A percentile compares a stretch with the other conserved stretches of the same genome.
Conservation (phyloP, 2,113 vertebrate species). For the Ptyas mucosa region DNA sequence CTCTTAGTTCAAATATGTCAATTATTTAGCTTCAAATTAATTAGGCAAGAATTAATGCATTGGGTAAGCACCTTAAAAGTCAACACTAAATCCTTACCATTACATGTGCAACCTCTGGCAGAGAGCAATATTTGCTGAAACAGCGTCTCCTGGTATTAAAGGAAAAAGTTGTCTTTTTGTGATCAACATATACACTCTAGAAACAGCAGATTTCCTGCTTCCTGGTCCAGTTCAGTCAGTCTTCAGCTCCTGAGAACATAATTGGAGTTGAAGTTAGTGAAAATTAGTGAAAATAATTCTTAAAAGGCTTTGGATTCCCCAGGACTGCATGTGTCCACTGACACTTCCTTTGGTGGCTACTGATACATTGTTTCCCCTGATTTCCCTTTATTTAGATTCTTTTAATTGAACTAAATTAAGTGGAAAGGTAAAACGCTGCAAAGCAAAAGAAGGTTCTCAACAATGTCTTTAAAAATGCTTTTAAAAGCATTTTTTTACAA, state of each 20-base stretch:
- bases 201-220: not conserved
- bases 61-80: conserved; percentile 1
- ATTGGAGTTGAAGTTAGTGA: not conserved
- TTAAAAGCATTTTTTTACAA: too few relatives aligned
- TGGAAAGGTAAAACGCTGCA: not conserved
- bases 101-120: not conserved
- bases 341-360: not conserved
- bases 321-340: not conserved
- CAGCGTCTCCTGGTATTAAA: not conserved
- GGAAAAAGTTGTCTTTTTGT: not conserved
- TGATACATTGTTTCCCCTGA: not conserved
- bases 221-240: not conserved
- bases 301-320: not conserved
- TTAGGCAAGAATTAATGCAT: not conserved
- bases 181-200: not conserved
- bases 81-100: not conserved
- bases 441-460: not conserved
- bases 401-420: not conserved
- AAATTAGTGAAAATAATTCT: not conserved
- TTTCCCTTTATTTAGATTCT: not conserved
- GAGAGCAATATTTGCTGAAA: not conserved
- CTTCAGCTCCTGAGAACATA: not conserved
- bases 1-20: conserved; percentile 20
- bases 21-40: conserved; percentile 27
- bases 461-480: not conserved